A percentile compares a stretch with the other conserved stretches of the same genome.
phyloP scores from a whole-genome alignment of 2,113 vertebrate genomes.

The Atractosteus spatula region DNA sequence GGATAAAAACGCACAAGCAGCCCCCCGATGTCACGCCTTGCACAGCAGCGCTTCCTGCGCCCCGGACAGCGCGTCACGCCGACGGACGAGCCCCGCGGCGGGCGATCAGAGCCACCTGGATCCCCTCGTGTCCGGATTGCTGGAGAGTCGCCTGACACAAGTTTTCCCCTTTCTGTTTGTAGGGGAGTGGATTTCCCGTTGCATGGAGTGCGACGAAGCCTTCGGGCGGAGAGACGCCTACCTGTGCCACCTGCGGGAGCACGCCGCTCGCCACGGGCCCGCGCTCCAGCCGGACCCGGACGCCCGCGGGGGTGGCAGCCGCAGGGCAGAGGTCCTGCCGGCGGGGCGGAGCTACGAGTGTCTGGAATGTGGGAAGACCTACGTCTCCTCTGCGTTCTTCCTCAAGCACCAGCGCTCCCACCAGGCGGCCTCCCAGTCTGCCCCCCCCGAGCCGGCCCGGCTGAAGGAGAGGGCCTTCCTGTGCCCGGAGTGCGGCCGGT shows the following conservation, averaged over 20 bases:
- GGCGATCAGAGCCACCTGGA: too few relatives aligned
- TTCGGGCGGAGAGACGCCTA: conserved; percentile 54
- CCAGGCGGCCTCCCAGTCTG: conserved; percentile 60
- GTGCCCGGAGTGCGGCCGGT: conserved; percentile 65
- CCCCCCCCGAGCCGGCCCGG: conserved; percentile 62
- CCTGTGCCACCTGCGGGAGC: conserved; percentile 51
- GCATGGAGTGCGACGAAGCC: conserved; percentile 57
- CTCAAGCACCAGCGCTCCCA: conserved; percentile 70
- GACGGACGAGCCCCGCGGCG: too few relatives aligned
- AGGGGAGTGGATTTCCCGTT: conserved; percentile 61
- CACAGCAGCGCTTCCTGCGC: too few relatives aligned
- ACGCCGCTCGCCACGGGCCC: conserved; percentile 46
- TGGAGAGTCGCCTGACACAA: conserved; percentile 50
- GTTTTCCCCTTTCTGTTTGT: conserved; percentile 60
- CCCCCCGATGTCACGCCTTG: too few relatives aligned
- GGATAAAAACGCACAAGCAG: too few relatives aligned
- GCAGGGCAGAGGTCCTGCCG: not conserved
- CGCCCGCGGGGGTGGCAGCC: conserved; percentile 33
- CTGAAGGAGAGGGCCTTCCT: conserved; percentile 70
- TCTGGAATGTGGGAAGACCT: conserved; percentile 65
- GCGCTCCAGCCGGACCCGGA: conserved; percentile 41
- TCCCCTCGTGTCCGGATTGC: too few relatives aligned
- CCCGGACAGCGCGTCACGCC: too few relatives aligned
- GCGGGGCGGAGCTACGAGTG: conserved; percentile 49
- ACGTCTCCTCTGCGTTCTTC: conserved; percentile 52